These are phyloP conservation scores for Tetramorium alpestre DNA, from an alignment of 1,140 invertebrate genomes.

Conservation along the genomic window DNA sequence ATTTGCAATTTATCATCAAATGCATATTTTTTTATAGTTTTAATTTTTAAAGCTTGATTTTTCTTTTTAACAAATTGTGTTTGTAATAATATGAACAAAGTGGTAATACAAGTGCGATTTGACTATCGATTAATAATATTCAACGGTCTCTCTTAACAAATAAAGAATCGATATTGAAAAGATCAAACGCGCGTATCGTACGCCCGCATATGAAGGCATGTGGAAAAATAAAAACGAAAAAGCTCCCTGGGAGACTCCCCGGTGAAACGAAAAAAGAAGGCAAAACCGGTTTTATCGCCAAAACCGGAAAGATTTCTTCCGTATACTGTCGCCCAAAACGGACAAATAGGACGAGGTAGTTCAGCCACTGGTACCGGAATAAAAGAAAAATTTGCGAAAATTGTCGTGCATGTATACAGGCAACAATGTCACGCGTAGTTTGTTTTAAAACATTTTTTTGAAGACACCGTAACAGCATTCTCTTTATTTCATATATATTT, in stretches of 20 bases:
- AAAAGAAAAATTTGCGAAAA: constrained; percentile 79
- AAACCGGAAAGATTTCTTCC: constrained; percentile 84
- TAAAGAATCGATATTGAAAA: neutral
- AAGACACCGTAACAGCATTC: neutral
- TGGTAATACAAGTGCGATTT: neutral
- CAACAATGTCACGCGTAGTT: neutral
- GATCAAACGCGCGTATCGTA: neutral
- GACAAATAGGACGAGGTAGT: constrained; percentile 82
- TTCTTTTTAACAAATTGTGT: neutral
- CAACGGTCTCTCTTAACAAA: constrained; percentile 6
- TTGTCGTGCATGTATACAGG: constrained; percentile 24
- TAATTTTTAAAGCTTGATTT: neutral
- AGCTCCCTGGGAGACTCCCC: constrained; percentile 19
- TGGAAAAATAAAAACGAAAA: constrained; percentile 64
- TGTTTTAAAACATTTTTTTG: neutral
- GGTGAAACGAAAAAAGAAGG: constrained; percentile 68
- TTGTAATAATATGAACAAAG: neutral
- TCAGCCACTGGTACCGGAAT: constrained; percentile 73
- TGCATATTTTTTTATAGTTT: neutral
- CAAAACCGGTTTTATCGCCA: constrained; percentile 82
- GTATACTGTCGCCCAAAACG: constrained; percentile 80
- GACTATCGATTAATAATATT: neutral
- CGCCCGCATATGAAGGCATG: constrained; percentile 11
- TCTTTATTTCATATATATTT: neutral
- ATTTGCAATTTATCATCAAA: neutral